Evolutionary conservation across 1,140 invertebrate species (phyloP).

Genomic region (Scaptomyza graminum): DNA sequence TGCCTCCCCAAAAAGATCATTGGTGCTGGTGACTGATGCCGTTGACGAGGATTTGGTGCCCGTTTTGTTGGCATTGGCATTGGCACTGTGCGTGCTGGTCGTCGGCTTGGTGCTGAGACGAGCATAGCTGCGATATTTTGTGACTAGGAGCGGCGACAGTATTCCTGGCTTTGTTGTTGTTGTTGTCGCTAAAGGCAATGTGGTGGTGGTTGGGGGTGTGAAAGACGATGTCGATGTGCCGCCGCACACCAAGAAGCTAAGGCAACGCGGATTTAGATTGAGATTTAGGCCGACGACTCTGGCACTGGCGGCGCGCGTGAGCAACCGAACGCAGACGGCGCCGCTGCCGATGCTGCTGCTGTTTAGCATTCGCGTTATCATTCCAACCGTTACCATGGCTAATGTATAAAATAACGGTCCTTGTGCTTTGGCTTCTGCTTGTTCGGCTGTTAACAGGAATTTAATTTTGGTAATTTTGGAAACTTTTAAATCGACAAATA

Average conservation of each 20-base stretch:
- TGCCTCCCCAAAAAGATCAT: conserved; percentile 73
- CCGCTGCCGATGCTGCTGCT: conserved; percentile 10
- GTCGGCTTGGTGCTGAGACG: conserved; percentile 54
- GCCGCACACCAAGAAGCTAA: conserved; percentile 32
- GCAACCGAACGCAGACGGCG: conserved; percentile 21
- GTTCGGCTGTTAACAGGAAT: conserved; percentile 15
- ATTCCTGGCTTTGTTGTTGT: conserved; percentile 19
- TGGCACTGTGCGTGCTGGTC: conserved; percentile 30
- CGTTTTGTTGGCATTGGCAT: conserved; percentile 53
- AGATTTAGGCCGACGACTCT: conserved; percentile 9
- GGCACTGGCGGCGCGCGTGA: conserved; percentile 21
- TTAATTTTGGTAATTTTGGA: conserved; percentile 7
- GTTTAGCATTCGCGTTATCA: conserved; percentile 34
- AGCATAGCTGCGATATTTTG: conserved; percentile 43
- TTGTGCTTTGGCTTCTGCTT: conserved; percentile 1
- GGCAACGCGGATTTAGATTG: conserved; percentile 32
- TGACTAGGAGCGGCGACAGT: conserved; percentile 28
- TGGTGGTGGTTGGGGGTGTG: not conserved
- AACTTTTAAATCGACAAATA: conserved; percentile 8
- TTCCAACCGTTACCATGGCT: conserved; percentile 50
- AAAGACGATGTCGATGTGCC: conserved; percentile 7
- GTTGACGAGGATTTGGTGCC: conserved; percentile 49
- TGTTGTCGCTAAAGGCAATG: conserved; percentile 10
- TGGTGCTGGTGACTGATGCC: conserved; percentile 27
- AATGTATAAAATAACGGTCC: not conserved